These are phyloP conservation scores for Poecilus cupreus DNA, from an alignment of 2,888 invertebrate species.

Conservation along the genomic window DNA sequence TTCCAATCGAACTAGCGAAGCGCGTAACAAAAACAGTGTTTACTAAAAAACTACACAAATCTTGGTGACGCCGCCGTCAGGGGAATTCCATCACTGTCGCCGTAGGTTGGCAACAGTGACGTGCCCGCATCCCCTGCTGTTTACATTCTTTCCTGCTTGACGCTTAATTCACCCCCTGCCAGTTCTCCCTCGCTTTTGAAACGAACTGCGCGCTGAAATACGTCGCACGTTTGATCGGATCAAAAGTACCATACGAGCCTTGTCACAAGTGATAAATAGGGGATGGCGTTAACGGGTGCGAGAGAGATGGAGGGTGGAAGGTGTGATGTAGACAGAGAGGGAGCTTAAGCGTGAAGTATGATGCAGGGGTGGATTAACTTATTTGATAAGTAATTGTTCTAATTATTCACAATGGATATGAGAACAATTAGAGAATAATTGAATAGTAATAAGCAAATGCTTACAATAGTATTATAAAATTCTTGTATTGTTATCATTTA, in stretches of 20 bases:
- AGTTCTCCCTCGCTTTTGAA: too few relatives aligned
- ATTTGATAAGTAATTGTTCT: too few relatives aligned
- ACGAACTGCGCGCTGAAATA: background rate
- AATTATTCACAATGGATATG: too few relatives aligned
- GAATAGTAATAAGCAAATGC: too few relatives aligned
- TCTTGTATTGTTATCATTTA: too few relatives aligned
- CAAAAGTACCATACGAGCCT: background rate
- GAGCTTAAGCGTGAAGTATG: background rate
- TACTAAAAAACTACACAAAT: background rate
- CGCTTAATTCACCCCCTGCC: background rate
- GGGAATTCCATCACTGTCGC: slow-evolving; percentile 36
- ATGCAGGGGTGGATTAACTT: background rate
- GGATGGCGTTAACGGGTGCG: background rate
- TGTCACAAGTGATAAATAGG: background rate
- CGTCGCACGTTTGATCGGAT: background rate
- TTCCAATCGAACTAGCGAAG: too few relatives aligned
- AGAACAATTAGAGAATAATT: too few relatives aligned
- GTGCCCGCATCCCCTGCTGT: slow-evolving; percentile 25
- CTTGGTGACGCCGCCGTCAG: background rate
- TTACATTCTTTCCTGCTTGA: background rate
- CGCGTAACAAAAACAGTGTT: background rate
- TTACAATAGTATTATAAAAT: too few relatives aligned
- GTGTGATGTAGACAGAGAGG: background rate
- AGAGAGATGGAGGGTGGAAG: background rate
- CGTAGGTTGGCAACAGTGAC: background rate